These are phyloP conservation scores for Heliconius erato DNA, from an alignment of 2,888 invertebrate species.

Conservation along the genomic window DNA sequence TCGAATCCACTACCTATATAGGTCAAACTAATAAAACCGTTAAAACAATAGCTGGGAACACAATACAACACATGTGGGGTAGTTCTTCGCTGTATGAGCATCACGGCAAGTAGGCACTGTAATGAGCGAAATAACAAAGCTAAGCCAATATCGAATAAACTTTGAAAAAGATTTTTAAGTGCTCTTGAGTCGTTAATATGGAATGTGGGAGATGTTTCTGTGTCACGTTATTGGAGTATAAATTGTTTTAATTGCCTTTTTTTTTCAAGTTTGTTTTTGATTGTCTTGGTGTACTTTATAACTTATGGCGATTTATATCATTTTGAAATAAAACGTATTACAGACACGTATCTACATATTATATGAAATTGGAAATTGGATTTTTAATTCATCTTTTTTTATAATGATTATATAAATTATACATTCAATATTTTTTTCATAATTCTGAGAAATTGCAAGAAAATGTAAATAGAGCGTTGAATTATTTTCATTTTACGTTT, in stretches of 20 bases:
- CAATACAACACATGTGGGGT: neutral
- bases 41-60: constrained; percentile 11
- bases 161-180: neutral
- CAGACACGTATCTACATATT: too few relatives aligned
- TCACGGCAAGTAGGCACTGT: neutral
- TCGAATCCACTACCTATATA: constrained; percentile 14
- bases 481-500: too few relatives aligned
- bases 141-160: constrained; percentile 1
- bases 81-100: constrained; percentile 1
- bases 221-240: neutral
- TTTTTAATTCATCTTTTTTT: too few relatives aligned
- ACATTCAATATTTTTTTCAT: too few relatives aligned
- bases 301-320: too few relatives aligned
- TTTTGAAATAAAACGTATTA: too few relatives aligned
- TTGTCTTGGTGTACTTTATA: too few relatives aligned
- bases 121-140: constrained; percentile 7
- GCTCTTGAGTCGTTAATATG: neutral
- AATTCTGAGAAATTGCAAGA: too few relatives aligned
- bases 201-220: neutral
- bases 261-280: too few relatives aligned
- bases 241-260: neutral
- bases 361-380: too few relatives aligned
- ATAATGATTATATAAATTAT: too few relatives aligned
- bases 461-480: too few relatives aligned
- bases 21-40: constrained; percentile 25